phyloP scores from a whole-genome alignment of 2,797 vertebrate genomes.

The Anniella stebbinsi region DNA sequence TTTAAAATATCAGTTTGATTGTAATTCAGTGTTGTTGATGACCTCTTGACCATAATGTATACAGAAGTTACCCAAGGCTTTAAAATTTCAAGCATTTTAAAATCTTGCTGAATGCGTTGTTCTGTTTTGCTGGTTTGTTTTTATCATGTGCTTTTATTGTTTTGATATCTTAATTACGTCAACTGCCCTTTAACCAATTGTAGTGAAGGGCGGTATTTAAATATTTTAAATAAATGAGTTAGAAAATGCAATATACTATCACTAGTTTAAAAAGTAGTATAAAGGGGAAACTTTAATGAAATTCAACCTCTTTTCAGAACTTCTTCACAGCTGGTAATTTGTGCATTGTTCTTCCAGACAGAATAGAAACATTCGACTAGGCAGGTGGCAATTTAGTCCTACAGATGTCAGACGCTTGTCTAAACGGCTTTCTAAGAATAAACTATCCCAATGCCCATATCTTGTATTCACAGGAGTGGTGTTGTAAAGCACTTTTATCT shows the following conservation, averaged over 20 bases:
- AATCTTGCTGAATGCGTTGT: background rate
- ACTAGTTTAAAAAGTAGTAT: background rate
- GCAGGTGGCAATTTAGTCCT: conserved; percentile 42
- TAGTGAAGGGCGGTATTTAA: background rate
- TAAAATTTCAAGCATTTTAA: background rate
- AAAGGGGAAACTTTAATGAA: conserved; percentile 17
- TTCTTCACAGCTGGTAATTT: conserved; percentile 27
- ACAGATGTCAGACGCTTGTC: conserved; percentile 27
- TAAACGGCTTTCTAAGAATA: conserved; percentile 43
- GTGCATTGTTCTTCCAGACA: conserved; percentile 33
- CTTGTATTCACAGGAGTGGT: conserved; percentile 3
- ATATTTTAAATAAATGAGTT: conserved; percentile 7
- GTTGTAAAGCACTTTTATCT: conserved; percentile 16
- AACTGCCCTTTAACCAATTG: background rate
- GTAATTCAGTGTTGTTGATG: background rate
- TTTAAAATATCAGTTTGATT: background rate
- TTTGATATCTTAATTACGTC: background rate
- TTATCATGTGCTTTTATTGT: background rate
- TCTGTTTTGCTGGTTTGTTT: background rate
- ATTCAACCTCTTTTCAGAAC: conserved; percentile 25
- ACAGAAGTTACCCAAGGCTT: background rate
- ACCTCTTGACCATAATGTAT: background rate
- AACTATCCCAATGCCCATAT: background rate
- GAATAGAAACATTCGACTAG: conserved; percentile 17
- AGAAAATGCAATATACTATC: conserved; percentile 9